Conservation (phyloP, 2,888 invertebrate genomes). For the Thera britannica region DNA sequence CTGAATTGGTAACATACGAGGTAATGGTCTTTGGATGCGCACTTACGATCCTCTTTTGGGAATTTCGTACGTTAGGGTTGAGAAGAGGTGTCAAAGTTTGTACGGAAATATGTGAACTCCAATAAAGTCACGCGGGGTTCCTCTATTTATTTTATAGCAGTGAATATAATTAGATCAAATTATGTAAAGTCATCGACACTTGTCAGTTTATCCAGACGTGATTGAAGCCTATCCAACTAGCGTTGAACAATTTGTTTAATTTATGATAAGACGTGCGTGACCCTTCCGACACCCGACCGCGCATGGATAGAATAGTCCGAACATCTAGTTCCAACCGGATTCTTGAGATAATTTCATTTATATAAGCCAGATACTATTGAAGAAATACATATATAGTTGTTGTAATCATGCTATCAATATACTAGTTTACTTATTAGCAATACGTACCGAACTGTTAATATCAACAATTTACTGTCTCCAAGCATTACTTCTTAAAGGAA, state of each 20-base stretch:
- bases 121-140: no score
- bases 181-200: background rate
- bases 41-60: no score
- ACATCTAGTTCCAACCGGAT: slow-evolving; percentile 42
- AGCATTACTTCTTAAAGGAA: no score
- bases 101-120: no score
- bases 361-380: slow-evolving; percentile 2
- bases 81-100: no score
- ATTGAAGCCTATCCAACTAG: background rate
- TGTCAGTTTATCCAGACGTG: slow-evolving; percentile 1
- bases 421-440: no score
- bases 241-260: slow-evolving; percentile 28
- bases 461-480: no score
- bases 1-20: no score
- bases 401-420: background rate
- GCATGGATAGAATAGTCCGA: slow-evolving; percentile 29
- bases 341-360: slow-evolving; percentile 5
- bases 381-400: background rate
- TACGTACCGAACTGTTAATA: no score
- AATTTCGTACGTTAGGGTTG: no score
- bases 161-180: background rate
- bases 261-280: slow-evolving; percentile 39
- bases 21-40: no score
- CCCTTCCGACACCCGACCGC: slow-evolving; percentile 29
- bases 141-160: background rate